Conservation (phyloP, 2,888 invertebrate genomes). For the Noctua fimbriata region DNA sequence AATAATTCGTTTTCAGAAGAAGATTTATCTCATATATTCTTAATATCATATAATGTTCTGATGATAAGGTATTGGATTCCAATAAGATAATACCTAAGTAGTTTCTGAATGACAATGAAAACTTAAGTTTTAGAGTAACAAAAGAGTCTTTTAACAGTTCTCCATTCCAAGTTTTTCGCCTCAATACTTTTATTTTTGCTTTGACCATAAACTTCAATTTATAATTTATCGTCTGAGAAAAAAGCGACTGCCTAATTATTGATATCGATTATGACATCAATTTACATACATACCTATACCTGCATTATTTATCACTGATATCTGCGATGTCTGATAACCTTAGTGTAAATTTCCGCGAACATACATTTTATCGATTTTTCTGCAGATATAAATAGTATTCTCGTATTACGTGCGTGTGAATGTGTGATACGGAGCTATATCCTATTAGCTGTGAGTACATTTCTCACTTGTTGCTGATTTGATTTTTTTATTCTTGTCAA, state of each 20-base stretch:
- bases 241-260: constrained; percentile 28
- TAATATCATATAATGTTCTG: too few relatives aligned
- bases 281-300: constrained; percentile 44
- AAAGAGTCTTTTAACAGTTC: constrained; percentile 6
- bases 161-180: neutral
- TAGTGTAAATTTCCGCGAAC: constrained; percentile 44
- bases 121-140: neutral
- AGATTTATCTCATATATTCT: neutral
- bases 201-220: constrained; percentile 11
- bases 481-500: neutral
- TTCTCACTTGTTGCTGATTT: constrained; percentile 26
- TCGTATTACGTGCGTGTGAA: constrained; percentile 24
- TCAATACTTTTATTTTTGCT: constrained; percentile 5
- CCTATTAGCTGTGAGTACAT: constrained; percentile 31
- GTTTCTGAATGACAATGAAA: neutral
- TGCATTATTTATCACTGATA: constrained; percentile 56
- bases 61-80: neutral
- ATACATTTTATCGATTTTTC: constrained; percentile 56
- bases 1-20: constrained; percentile 1
- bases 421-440: constrained; percentile 23
- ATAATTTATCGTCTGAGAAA: constrained; percentile 25
- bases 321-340: constrained; percentile 49
- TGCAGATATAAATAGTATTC: constrained; percentile 46
- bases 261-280: constrained; percentile 44
- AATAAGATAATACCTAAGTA: neutral